phyloP scores from a whole-genome alignment of 2,113 vertebrate genomes.

The Atlantisia rogersi region DNA sequence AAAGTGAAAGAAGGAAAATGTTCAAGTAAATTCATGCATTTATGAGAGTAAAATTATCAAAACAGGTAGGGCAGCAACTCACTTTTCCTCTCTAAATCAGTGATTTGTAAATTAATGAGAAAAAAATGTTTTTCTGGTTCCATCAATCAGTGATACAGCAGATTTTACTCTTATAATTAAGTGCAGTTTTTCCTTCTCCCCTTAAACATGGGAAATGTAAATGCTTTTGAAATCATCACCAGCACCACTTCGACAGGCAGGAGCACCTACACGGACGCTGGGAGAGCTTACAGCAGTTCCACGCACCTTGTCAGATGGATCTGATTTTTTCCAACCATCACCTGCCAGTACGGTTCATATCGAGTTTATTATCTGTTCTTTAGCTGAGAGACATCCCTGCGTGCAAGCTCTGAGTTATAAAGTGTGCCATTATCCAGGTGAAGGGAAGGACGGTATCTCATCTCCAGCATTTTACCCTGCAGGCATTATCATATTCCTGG shows the following conservation, averaged over 20 bases:
- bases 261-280: rapidly evolving
- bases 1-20: not conserved
- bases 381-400: not conserved
- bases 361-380: not conserved
- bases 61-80: not conserved
- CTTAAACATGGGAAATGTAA: not conserved
- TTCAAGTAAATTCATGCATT: not conserved
- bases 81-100: not conserved
- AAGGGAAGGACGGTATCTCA: not conserved
- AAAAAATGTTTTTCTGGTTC: not conserved
- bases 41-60: not conserved
- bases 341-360: not conserved
- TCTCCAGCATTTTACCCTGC: not conserved
- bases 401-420: not conserved
- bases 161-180: not conserved
- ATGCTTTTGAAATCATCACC: not conserved
- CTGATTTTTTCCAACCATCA: not conserved
- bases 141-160: not conserved
- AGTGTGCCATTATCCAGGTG: not conserved
- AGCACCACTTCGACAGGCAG: not conserved
- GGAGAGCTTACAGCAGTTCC: not conserved
- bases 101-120: not conserved
- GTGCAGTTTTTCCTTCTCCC: not conserved
- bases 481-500: not conserved
- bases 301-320: not conserved